These are phyloP conservation scores for Sycophila sp. DNA, from an alignment of 1,140 invertebrate genomes.

Conservation along the genomic window DNA sequence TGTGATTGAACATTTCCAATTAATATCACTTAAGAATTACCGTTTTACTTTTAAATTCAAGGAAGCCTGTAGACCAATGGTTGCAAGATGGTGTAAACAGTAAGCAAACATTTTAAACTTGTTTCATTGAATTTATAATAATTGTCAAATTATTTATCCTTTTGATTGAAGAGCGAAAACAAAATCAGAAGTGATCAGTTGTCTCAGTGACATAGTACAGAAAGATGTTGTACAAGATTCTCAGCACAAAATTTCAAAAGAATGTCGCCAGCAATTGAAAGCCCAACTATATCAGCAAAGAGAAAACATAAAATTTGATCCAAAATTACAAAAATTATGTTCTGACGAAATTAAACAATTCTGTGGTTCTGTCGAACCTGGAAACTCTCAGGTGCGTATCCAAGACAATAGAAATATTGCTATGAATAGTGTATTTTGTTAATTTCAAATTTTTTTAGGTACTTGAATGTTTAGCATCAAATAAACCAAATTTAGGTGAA, in stretches of 20 bases:
- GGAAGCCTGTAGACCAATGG: slow-evolving; percentile 88
- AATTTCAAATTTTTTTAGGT: slow-evolving; percentile 68
- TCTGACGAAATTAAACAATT: slow-evolving; percentile 79
- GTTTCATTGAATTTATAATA: background rate
- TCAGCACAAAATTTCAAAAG: slow-evolving; percentile 81
- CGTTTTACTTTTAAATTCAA: slow-evolving; percentile 96
- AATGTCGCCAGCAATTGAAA: slow-evolving; percentile 88
- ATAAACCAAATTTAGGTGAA: slow-evolving; percentile 74
- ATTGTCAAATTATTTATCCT: slow-evolving; percentile 12
- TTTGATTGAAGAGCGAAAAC: slow-evolving; percentile 68
- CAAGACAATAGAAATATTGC: slow-evolving; percentile 38
- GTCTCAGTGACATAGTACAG: slow-evolving; percentile 88
- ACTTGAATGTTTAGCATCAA: slow-evolving; percentile 85
- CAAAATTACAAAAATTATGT: slow-evolving; percentile 80
- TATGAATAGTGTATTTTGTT: background rate
- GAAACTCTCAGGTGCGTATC: slow-evolving; percentile 77
- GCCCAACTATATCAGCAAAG: slow-evolving; percentile 89
- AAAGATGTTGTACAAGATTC: slow-evolving; percentile 87
- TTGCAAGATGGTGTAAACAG: slow-evolving; percentile 80
- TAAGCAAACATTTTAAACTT: slow-evolving; percentile 58
- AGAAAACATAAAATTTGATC: slow-evolving; percentile 87
- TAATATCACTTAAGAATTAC: slow-evolving; percentile 93
- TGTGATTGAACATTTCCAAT: slow-evolving; percentile 93
- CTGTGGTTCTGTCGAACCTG: slow-evolving; percentile 78
- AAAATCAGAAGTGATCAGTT: slow-evolving; percentile 90